Conservation (phyloP, 2,888 invertebrate species). For the Tridacna gigas region DNA sequence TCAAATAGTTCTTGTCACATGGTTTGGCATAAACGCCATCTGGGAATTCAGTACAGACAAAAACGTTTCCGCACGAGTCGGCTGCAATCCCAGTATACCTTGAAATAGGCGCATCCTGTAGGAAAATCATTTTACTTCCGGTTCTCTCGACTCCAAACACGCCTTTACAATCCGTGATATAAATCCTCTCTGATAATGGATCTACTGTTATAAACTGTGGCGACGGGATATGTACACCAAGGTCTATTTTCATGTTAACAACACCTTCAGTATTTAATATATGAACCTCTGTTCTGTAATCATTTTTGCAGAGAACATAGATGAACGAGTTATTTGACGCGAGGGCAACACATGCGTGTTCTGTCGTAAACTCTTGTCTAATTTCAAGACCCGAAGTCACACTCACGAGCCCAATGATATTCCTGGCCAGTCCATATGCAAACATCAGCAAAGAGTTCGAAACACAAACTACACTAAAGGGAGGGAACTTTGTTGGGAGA, state of each 20-base stretch:
- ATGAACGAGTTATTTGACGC: slow-evolving; percentile 33
- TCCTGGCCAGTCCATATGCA: slow-evolving; percentile 30
- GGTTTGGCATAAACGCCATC: slow-evolving; percentile 36
- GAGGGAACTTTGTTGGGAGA: slow-evolving; percentile 26
- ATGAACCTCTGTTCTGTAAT: slow-evolving; percentile 36
- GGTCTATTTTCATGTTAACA: slow-evolving; percentile 34
- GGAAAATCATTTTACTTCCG: slow-evolving; percentile 23
- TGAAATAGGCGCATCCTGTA: slow-evolving; percentile 32
- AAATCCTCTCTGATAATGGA: slow-evolving; percentile 26
- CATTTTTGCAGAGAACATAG: slow-evolving; percentile 37
- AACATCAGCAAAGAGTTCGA: slow-evolving; percentile 29
- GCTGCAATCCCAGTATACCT: slow-evolving; percentile 20
- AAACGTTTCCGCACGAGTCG: slow-evolving; percentile 34
- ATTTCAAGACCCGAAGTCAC: slow-evolving; percentile 31
- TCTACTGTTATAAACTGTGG: slow-evolving; percentile 34
- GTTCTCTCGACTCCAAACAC: slow-evolving; percentile 20
- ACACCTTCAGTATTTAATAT: slow-evolving; percentile 42
- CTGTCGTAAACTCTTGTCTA: slow-evolving; percentile 29
- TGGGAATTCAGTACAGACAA: slow-evolving; percentile 33
- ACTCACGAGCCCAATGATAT: slow-evolving; percentile 22
- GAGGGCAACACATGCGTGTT: slow-evolving; percentile 34
- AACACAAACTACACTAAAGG: slow-evolving; percentile 32
- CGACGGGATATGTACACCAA: slow-evolving; percentile 28
- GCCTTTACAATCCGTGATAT: slow-evolving; percentile 35
- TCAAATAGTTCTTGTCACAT: neutral